Evolutionary conservation across 2,113 vertebrate genomes (phyloP), one percentile per base, ranked within the genome.

Genomic region (Tupaia chinensis): DNA sequence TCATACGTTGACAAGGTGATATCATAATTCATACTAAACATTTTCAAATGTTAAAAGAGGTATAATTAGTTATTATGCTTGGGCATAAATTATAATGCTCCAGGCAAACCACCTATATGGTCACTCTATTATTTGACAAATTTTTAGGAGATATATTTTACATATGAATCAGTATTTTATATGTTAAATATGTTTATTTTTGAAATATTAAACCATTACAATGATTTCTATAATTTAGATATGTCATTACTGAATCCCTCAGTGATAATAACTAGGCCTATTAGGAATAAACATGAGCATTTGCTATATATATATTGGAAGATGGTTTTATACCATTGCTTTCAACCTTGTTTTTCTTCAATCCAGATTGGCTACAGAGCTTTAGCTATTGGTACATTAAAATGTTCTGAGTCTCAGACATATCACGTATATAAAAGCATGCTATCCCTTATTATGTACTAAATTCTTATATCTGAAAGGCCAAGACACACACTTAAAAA

Each of bases 191-290:
- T 68, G 68, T 4, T 56, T 87, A 83, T 11, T 77, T 93, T 44
- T 61, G 7, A 87, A 79, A 66, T 74, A 54, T 74, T 76, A 81
- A 53, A 23, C 58, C 66, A 32, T 74, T 29, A 70, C 9, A 74
- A 27, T 91, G 79, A 58, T 89, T 80, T 91, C 32, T 93, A 29
- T 65, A 69, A 76, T n/a, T 91, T 80, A 78, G 16, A 44, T 80
- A 53, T 70, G 76, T 82, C 5, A 85, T 72, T 61, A 72, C 12
- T 68, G 79, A 66, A 60, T 88, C 11, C 10, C 7, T 14, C 15
- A 23, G 29, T 44, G 32, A 68, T 66, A 72, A 74, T 69, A 58
- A 74, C 74, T 80, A 54, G 73, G 60, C 2, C 70, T 74, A 73
- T 3, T 58, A 32, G 15, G 25, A 74, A 80, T 93, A 58, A 63